Percentiles rank a stretch among this genome's conserved stretches.
Conservation (phyloP, 2,113 vertebrate species). For the mouse (Mus musculus) region DNA sequence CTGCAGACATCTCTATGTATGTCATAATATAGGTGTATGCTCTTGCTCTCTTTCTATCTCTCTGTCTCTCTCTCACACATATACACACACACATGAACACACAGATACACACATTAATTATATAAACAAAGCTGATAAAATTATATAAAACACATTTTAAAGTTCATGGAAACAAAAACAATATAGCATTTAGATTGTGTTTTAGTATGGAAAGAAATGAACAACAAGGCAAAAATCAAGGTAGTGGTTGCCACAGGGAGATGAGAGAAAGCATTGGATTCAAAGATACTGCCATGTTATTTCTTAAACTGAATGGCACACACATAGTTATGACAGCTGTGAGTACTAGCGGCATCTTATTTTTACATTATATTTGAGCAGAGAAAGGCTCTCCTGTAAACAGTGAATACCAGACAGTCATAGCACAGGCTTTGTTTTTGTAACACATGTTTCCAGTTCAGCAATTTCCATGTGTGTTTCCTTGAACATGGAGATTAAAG, state of each 20-base stretch:
- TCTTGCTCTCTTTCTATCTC: no score
- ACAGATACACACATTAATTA: not conserved
- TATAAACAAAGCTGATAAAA: not conserved
- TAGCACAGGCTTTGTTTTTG: not conserved
- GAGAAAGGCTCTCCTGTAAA: not conserved
- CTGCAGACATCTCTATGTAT: not conserved
- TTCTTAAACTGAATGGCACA: not conserved
- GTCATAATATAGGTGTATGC: not conserved
- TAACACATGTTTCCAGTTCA: not conserved
- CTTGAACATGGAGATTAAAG: not conserved
- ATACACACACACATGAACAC: not conserved
- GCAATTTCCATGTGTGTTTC: not conserved
- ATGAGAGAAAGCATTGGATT: not conserved
- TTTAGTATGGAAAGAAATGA: not conserved
- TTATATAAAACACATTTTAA: not conserved
- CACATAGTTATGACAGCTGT: not conserved
- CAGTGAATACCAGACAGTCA: not conserved
- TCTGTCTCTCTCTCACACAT: no score
- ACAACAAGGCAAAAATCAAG: not conserved
- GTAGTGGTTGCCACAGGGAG: not conserved
- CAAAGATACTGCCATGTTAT: not conserved
- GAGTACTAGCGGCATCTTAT: not conserved
- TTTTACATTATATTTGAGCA: slow-evolving; percentile 8
- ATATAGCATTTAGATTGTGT: not conserved
- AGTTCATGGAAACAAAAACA: not conserved